phyloP scores from a whole-genome alignment of 2,113 vertebrate genomes.

The Neogale vison region DNA sequence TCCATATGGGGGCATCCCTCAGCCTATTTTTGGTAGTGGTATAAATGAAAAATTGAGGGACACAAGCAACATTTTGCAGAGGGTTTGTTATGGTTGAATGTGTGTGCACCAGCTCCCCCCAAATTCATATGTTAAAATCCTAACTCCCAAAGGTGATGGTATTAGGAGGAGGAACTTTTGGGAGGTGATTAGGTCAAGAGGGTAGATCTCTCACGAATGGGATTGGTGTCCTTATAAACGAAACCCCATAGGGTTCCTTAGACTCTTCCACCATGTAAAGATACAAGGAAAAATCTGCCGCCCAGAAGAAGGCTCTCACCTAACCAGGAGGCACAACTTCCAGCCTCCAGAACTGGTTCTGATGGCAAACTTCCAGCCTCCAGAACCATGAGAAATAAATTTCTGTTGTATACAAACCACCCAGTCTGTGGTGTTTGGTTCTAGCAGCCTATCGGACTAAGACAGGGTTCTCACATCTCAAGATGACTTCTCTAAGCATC shows the following conservation, averaged over 20 bases:
- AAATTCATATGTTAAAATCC: background rate
- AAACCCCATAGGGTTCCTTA: background rate
- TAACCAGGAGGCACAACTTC: background rate
- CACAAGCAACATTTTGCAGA: background rate
- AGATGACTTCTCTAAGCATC: background rate
- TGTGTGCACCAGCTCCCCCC: background rate
- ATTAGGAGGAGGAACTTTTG: background rate
- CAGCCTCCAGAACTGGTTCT: background rate
- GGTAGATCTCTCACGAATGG: background rate
- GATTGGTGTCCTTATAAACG: background rate
- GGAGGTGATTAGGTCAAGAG: background rate
- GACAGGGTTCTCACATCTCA: background rate
- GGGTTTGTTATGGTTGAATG: background rate
- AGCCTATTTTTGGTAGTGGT: background rate
- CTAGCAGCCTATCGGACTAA: background rate
- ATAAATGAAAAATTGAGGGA: conserved; percentile 29
- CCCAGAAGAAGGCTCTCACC: background rate
- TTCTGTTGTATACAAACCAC: background rate
- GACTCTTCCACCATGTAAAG: background rate
- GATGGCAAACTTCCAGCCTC: background rate
- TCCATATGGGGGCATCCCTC: background rate
- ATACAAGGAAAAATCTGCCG: background rate
- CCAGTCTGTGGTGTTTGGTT: background rate
- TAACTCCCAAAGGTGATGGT: background rate
- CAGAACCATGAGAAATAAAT: background rate